Conservation (phyloP, 53 echinoderm and acorn worm species). For the Echinarachnius parma region DNA sequence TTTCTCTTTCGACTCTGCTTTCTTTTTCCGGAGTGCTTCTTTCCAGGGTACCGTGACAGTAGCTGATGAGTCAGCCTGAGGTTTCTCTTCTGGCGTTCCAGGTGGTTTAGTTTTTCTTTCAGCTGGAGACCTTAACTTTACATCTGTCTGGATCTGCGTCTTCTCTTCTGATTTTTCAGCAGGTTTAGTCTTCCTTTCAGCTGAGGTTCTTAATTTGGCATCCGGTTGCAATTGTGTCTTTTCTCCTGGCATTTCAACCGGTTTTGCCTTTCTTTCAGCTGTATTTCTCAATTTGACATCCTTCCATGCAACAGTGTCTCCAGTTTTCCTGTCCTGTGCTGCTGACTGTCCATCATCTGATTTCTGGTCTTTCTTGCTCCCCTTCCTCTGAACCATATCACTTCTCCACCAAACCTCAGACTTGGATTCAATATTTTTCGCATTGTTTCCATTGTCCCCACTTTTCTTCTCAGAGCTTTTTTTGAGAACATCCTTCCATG, state of each 20-base stretch:
- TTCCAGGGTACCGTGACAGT: constrained; percentile 4
- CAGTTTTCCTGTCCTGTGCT: neutral
- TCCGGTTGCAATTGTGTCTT: neutral
- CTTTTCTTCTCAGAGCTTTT: constrained; percentile 42
- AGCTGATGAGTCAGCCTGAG: neutral
- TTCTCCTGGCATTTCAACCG: neutral
- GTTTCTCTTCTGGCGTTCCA: neutral
- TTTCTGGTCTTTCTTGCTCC: neutral
- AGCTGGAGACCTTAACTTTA: too few species aligned
- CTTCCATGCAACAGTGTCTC: constrained; percentile 21
- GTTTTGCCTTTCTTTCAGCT: constrained; percentile 13
- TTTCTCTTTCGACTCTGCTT: constrained; percentile 20
- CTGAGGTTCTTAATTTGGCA: too few species aligned
- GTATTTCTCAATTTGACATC: constrained; percentile 7
- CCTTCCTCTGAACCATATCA: neutral
- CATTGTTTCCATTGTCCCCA: neutral
- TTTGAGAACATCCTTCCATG: constrained; percentile 56
- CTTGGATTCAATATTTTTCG: neutral
- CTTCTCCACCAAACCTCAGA: constrained; percentile 34
- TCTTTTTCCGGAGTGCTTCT: constrained; percentile 12
- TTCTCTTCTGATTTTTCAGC: neutral
- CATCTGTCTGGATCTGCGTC: too few species aligned
- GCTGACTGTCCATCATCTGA: neutral
- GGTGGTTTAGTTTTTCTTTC: constrained; percentile 20
- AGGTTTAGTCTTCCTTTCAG: constrained; percentile 14